Evolutionary conservation across 2,113 vertebrate species (phyloP).

Genomic region (Myocastor coypus): DNA sequence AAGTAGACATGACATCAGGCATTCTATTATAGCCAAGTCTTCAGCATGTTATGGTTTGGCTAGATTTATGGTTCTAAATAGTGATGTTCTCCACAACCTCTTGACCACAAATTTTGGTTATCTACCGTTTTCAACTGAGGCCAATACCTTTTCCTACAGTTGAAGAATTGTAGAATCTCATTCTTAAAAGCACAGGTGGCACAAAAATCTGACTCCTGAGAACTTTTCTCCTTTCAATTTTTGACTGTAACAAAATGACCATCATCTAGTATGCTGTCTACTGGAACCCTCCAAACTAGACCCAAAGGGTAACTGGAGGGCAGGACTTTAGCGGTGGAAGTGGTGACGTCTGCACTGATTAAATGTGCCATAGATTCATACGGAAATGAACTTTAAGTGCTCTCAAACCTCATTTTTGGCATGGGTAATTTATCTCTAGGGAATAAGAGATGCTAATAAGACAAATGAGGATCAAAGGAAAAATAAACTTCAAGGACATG

Average conservation of each 20-base stretch:
- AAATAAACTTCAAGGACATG: constrained; percentile 72
- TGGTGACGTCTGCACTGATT: constrained; percentile 25
- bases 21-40: background rate
- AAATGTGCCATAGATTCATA: constrained; percentile 25
- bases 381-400: constrained; percentile 72
- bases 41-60: background rate
- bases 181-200: constrained; percentile 50
- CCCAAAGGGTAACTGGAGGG: constrained; percentile 40
- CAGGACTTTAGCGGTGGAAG: constrained; percentile 12
- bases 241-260: constrained; percentile 42
- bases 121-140: constrained; percentile 10
- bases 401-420: constrained; percentile 71
- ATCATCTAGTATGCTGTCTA: constrained; percentile 31
- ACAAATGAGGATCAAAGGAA: constrained; percentile 64
- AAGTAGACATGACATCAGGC: background rate
- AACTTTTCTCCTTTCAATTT: constrained; percentile 27
- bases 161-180: constrained; percentile 38
- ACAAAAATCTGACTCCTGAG: constrained; percentile 11
- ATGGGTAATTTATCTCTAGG: constrained; percentile 57
- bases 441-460: constrained; percentile 70
- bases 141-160: background rate
- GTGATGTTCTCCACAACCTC: constrained; percentile 26
- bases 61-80: background rate
- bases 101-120: constrained; percentile 39
- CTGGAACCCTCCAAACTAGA: constrained; percentile 40